phyloP scores from a whole-genome alignment of 2,888 invertebrate species.

The Salpingus planirostris region DNA sequence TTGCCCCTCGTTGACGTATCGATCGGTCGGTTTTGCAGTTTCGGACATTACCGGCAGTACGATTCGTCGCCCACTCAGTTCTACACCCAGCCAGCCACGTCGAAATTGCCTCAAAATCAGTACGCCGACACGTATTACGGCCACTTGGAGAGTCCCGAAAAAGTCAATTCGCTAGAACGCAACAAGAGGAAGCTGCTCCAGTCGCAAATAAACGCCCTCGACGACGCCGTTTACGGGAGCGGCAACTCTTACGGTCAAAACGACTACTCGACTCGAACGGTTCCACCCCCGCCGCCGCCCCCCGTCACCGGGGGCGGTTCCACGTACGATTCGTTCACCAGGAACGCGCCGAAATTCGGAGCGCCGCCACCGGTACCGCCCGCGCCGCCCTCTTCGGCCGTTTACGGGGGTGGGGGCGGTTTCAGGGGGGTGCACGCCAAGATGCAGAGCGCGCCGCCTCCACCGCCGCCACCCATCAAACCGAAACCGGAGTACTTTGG shows the following conservation, averaged over 20 bases:
- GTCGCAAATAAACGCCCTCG: conserved; percentile 33
- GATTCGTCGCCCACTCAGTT: conserved; percentile 22
- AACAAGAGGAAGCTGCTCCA: conserved; percentile 30
- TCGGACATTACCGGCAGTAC: conserved; percentile 16
- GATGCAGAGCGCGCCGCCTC: background rate
- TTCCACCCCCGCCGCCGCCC: conserved; percentile 6
- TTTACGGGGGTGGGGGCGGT: background rate
- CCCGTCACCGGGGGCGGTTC: too few relatives aligned
- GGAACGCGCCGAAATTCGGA: conserved; percentile 24
- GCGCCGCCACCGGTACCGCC: conserved; percentile 1
- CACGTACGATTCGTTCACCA: conserved; percentile 24
- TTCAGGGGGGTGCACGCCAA: background rate
- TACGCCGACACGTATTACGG: conserved; percentile 33
- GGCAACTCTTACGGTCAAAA: conserved; percentile 31
- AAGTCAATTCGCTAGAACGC: conserved; percentile 38
- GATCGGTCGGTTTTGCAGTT: too few relatives aligned
- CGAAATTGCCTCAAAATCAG: conserved; percentile 14
- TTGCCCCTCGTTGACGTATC: too few relatives aligned
- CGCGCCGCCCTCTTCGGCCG: background rate
- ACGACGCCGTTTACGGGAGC: conserved; percentile 33
- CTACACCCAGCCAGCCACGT: conserved; percentile 17
- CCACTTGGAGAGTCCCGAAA: conserved; percentile 40
- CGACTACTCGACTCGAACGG: conserved; percentile 2
- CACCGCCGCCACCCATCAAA: background rate
- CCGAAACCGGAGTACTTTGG: background rate